Percentiles rank a stretch among this genome's conserved stretches.
These are phyloP conservation scores for Ochlodes sylvanus DNA, from an alignment of 2,888 invertebrate genomes.

Conservation along the genomic window DNA sequence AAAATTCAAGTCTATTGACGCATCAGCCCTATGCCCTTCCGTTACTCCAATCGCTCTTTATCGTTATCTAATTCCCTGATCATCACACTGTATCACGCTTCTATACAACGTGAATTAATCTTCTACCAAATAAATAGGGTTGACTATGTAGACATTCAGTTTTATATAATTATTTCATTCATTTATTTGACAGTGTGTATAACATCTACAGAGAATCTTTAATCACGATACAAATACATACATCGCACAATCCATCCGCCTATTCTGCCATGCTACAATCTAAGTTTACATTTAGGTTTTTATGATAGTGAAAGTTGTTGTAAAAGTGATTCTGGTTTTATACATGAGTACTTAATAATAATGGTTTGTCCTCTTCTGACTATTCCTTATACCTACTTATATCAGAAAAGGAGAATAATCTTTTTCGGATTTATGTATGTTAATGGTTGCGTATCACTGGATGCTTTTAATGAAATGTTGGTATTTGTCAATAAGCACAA, in stretches of 20 bases:
- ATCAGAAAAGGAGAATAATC: not conserved
- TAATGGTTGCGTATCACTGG: not conserved
- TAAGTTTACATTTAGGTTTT: not conserved
- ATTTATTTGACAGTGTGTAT: no score
- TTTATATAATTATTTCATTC: no score
- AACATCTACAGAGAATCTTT: no score
- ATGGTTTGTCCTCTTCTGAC: not conserved
- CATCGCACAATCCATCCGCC: no score
- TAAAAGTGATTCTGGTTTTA: not conserved
- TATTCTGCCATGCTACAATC: not conserved
- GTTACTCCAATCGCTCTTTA: not conserved
- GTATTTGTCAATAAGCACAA: not conserved
- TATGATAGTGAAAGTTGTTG: not conserved
- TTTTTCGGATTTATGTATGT: not conserved
- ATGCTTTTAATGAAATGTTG: not conserved
- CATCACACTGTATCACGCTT: not conserved
- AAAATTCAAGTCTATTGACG: not conserved
- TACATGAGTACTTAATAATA: not conserved
- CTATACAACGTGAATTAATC: not conserved
- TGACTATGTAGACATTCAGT: not conserved
- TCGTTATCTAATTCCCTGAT: not conserved
- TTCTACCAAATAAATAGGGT: not conserved
- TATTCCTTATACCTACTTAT: no score
- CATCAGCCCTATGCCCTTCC: not conserved
- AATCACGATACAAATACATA: no score